A percentile compares a stretch with the other conserved stretches of the same genome.
These are phyloP conservation scores for Papilio gigon DNA, from an alignment of 2,888 invertebrate genomes.

Conservation along the genomic window DNA sequence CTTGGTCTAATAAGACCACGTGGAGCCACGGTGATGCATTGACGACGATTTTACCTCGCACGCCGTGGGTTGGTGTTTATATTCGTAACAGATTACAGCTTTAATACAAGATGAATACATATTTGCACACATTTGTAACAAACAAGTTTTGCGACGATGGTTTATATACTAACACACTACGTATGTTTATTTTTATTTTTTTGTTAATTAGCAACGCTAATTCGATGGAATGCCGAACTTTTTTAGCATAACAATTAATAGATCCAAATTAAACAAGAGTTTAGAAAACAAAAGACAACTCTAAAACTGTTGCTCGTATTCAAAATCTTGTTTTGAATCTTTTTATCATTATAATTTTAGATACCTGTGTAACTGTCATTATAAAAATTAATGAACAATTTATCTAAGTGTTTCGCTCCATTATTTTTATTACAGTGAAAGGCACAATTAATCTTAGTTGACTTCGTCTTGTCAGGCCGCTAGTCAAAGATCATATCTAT, in stretches of 20 bases:
- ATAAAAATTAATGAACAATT: too few species aligned
- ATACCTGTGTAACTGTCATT: too few species aligned
- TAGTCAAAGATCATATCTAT: conserved; percentile 13
- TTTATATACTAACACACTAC: neutral
- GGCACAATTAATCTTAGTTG: neutral
- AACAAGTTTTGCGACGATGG: neutral
- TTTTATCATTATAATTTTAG: too few species aligned
- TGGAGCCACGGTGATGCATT: conserved; percentile 14
- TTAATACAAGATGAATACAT: neutral
- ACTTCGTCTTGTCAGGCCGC: neutral
- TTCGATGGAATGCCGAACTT: too few species aligned
- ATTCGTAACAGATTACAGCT: neutral
- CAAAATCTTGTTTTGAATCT: too few species aligned
- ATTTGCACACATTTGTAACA: neutral
- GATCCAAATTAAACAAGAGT: too few species aligned
- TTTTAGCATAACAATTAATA: too few species aligned
- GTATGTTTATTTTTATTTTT: too few species aligned
- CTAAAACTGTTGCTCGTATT: too few species aligned
- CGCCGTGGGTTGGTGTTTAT: conserved; percentile 16
- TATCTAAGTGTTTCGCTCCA: neutral
- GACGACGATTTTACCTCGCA: conserved; percentile 1
- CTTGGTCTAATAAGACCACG: conserved; percentile 29
- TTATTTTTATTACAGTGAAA: neutral
- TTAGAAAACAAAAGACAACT: too few species aligned
- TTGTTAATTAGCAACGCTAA: too few species aligned